Base-by-base conservation (phyloP, 1,140 invertebrate species). In the Drosophila seguyi region DNA sequence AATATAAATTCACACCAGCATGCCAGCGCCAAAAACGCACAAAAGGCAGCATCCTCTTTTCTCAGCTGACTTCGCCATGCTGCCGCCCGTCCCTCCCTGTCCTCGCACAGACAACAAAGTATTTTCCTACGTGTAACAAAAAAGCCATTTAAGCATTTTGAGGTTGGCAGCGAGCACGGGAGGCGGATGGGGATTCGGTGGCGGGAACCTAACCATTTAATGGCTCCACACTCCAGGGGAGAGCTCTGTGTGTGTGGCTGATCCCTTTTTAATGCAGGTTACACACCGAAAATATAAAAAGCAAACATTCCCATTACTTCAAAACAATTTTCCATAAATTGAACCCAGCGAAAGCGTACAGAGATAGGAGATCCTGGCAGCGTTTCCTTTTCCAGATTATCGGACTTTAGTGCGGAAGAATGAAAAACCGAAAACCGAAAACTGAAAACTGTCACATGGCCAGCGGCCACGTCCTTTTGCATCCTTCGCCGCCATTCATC, bases 91-190 rank as follows among this genome's bases (percentile, higher is more conserved):
- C n/a, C 41, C 29, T 16, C 14, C 25, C 41, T 27, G 38, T 16
- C 18, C 34, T 27, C 31, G 56, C 42, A 59, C 79, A 75, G 85
- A 86, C 82, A 90, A 90, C 85, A 90, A 90, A 90, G 85, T 90
- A 90, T 90, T 90, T 90, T 90, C 69, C 81, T 90, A 90, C 85
- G 85, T 90, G 85, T 90, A 90, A 90, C 85, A 90, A 90, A 90
- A 90, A 90, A 90, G 85, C 85, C 85, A 90, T 90, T 90, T 90
- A 90, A 90, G 85, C 85, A 90, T 90, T 90, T 90, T 90, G 85
- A 90, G 85, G 85, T 90, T 81, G 73, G 72, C 67, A 80, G 69
- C 60, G 22, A 36, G 34, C 8, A 48, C 10, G n/a, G 47, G 34
- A 61, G 13, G 6, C 14, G 14, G 42, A 16, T 57, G 38, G 38